Evolutionary conservation across 2,113 vertebrate species (phyloP).

Genomic region (Campylomormyrus numenius): DNA sequence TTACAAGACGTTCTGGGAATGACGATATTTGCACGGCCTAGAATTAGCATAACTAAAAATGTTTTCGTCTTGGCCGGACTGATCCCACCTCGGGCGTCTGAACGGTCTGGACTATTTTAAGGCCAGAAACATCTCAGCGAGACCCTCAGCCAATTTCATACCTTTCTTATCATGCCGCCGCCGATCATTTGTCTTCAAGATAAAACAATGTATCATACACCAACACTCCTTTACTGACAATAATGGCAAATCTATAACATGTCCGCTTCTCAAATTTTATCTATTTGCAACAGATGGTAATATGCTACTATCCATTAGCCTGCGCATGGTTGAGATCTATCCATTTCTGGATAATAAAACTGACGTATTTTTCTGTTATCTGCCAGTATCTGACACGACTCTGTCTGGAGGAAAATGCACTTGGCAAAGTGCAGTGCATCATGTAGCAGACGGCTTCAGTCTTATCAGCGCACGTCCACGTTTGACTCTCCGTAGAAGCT

Average conservation of each 20-base stretch:
- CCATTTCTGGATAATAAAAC: constrained; percentile 64
- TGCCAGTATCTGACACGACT: constrained; percentile 66
- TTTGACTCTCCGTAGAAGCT: constrained; percentile 10
- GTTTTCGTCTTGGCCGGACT: not conserved
- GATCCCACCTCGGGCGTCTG: not conserved
- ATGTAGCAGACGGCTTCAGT: constrained; percentile 43
- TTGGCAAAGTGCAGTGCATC: constrained; percentile 47
- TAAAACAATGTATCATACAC: constrained; percentile 27
- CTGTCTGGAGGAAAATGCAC: constrained; percentile 53
- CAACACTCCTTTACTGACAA: constrained; percentile 44
- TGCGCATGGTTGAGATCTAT: constrained; percentile 64
- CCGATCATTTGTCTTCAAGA: not conserved
- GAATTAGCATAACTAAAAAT: not conserved
- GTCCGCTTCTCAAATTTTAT: constrained; percentile 61
- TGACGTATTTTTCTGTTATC: constrained; percentile 64
- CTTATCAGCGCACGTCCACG: constrained; percentile 11
- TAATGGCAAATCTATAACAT: constrained; percentile 46
- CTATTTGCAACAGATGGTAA: constrained; percentile 64
- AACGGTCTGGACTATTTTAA: not conserved
- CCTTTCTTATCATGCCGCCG: not conserved
- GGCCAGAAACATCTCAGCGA: not conserved
- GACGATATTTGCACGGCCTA: not conserved
- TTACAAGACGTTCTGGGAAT: not conserved
- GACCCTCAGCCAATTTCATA: not conserved
- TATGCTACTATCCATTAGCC: constrained; percentile 62